Base-by-base conservation (phyloP, 2,113 vertebrate species). In the Fulica atra region DNA sequence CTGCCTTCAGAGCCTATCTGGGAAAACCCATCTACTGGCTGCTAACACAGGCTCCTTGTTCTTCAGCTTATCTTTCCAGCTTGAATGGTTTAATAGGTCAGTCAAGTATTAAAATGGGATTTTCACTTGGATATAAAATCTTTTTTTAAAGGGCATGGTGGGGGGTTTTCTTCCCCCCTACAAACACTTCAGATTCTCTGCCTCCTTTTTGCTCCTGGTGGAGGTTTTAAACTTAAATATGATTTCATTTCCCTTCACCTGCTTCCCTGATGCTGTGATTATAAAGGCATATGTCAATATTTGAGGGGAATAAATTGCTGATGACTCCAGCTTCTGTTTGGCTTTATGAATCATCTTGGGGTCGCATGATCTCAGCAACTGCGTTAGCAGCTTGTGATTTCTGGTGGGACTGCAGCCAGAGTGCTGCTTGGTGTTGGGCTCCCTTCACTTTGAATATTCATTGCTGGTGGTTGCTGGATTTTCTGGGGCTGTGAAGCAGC, bases 271-370 rank as follows among this genome's bases (percentile, higher is more conserved):
- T 10, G 8, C 69, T 35, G 40, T 36, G 65, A 53, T 95, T 87
- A 11, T 17, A 35, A 76, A 76, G 65, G 54, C 28, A 9, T n/a
- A 9, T 71, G 85, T 92, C 85, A 93, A 69, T 92, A 95, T 95
- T 96, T 71, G 91, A 86, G 40, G 57, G 57, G 65, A 71, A 89
- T 70, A 64, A 93, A 92, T 84, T 44, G 7, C 64, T 83, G 86
- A 61, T 72, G 92, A 15, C 69, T 95, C 56, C 69, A 13, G 86
- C 64, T 54, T 28, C 81, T 88, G 69, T 86, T 90, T 59, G 46
- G 72, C 21, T 86, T 84, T 79, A 31, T 95, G 93, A 95, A 71
- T 95, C 88, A 86, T 91, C 53, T 6, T 4, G 69, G 73, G 88
- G 86, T 84, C 26, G 5, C 4, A 38, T 53, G 84, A 89, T 78